Base-by-base conservation (phyloP, 2,113 vertebrate genomes). In the Recurvirostra avosetta region DNA sequence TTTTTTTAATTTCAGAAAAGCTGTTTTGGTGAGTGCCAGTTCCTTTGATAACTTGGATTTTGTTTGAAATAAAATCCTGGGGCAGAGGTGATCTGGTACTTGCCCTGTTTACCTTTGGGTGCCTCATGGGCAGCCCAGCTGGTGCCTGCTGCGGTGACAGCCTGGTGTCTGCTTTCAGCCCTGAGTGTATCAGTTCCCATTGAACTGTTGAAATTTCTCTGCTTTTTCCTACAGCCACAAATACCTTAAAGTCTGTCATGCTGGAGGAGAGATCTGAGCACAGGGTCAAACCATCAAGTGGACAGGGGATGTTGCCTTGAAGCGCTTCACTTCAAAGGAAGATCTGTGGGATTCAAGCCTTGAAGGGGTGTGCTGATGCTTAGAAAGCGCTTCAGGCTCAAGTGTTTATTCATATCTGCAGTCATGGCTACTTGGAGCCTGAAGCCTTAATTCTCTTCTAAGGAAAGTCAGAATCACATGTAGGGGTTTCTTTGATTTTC, bases 261-360 rank as follows among this genome's bases (percentile, higher is more conserved):
- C 65, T 81, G 29, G 29, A 87, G 56, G 34, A 3, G 5, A 66
- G 27, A 45, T 66, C 50, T 59, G 67, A 83, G 78, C 61, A 10
- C n/a, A 26, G 36, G 61, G 84, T 90, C 76, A 91, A 84, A 63
- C 61, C 34, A 20, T 84, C 40, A 41, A 14, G 30, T 45, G 73
- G 61, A 20, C 49, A 61, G 29, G 82, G 16, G 43, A 47, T 71
- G 49, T 47, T 91, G 26, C 73, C 68, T 82, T 78, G 59, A 67
- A 84, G 52, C 3, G 3, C 47, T 86, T 71, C n/a, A 12, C 89
- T 92, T 96, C 70, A 82, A 87, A 95, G 68, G 63, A 45, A 41
- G 41, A 36, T 29, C 38, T 32, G 63, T 27, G 12, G 38, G 65
- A 78, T 63, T 89, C 23, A 43, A 50, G 52, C 43, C 40, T 62